Conservation (phyloP, 2,113 vertebrate genomes). For the Mormyrus lacerda region DNA sequence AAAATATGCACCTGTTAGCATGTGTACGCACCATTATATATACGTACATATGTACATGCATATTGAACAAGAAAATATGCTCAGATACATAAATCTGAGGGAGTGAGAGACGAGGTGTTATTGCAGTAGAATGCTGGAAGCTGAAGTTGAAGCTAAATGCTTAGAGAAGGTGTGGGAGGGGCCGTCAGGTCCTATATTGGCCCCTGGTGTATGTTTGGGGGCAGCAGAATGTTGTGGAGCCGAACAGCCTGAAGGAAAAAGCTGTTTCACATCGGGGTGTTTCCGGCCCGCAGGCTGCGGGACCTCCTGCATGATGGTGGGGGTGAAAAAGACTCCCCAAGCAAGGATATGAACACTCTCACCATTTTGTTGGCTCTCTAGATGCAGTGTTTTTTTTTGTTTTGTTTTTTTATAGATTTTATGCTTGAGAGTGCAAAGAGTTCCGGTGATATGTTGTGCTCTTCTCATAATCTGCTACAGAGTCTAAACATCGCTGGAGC, state of each 20-base stretch:
- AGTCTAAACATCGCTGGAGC: neutral
- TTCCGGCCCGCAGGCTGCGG: neutral
- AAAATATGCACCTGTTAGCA: neutral
- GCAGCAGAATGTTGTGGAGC: neutral
- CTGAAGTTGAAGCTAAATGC: neutral
- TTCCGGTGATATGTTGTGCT: neutral
- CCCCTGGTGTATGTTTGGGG: neutral
- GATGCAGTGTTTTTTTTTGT: neutral
- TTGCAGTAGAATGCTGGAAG: neutral
- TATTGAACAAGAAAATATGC: neutral
- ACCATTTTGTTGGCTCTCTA: neutral
- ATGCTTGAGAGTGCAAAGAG: neutral
- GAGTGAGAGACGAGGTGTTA: neutral
- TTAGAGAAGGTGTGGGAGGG: no score
- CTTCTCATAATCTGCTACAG: neutral
- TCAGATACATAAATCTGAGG: neutral
- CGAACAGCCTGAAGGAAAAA: neutral
- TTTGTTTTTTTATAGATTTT: no score
- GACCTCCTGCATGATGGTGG: neutral
- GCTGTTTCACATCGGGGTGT: neutral
- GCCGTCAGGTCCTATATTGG: neutral
- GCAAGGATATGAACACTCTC: neutral
- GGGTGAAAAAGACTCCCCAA: neutral
- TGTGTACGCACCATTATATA: neutral
- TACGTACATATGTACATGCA: no score